Percentiles rank a stretch among this genome's conserved stretches.
phyloP scores from a whole-genome alignment of 2,888 invertebrate genomes.

The Orthonychiurus folsomi region DNA sequence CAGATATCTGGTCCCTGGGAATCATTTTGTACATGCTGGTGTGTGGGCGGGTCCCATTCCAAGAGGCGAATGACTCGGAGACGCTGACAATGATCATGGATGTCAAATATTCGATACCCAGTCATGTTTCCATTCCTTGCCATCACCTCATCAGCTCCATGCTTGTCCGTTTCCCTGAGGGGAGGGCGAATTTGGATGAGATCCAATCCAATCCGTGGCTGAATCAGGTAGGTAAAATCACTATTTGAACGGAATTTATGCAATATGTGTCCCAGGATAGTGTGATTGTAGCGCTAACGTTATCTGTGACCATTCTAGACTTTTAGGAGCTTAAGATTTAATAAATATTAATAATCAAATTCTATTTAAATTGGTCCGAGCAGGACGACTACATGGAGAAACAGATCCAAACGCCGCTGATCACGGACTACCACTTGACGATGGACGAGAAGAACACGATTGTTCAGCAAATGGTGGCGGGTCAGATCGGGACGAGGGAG shows the following conservation, averaged over 20 bases:
- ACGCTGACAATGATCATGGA: conserved; percentile 99
- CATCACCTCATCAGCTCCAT: conserved; percentile 79
- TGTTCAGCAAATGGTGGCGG: conserved; percentile 91
- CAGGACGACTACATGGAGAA: conserved; percentile 20
- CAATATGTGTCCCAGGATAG: background rate
- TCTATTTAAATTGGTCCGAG: background rate
- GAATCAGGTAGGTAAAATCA: too few relatives aligned
- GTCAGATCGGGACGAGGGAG: conserved; percentile 87
- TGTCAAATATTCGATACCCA: conserved; percentile 89
- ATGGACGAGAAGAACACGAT: conserved; percentile 86
- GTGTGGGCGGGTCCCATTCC: conserved; percentile 94
- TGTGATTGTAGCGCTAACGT: too few relatives aligned
- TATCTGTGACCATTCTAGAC: too few relatives aligned
- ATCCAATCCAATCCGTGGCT: conserved; percentile 79
- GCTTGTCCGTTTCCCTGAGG: conserved; percentile 87
- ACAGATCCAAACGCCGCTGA: conserved; percentile 57
- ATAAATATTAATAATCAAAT: background rate
- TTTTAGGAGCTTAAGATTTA: background rate
- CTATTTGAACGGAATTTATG: conserved; percentile 3
- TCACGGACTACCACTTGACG: conserved; percentile 78
- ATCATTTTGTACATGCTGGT: conserved; percentile 98
- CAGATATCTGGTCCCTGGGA: conserved; percentile 96
- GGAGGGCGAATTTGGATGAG: conserved; percentile 76
- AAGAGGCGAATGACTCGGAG: conserved; percentile 98
- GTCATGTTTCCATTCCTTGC: conserved; percentile 76